A percentile compares a stretch with the other conserved stretches of the same genome.
phyloP scores from a whole-genome alignment of 2,888 invertebrate species.

The Ennomos fuscantarius region DNA sequence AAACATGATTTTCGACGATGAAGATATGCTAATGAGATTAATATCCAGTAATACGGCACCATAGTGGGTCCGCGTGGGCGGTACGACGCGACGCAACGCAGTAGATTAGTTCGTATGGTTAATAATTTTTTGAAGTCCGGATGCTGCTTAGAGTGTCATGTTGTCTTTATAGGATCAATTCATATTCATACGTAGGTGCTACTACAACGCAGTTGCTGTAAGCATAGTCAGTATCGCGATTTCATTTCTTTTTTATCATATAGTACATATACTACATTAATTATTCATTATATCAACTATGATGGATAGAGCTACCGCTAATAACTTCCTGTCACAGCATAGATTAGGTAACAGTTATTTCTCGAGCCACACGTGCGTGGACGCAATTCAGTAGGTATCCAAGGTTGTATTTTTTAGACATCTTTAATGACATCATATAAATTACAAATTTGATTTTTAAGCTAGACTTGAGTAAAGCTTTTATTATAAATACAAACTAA shows the following conservation, averaged over 20 bases:
- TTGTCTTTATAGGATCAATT: background rate
- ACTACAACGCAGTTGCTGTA: slow-evolving; percentile 1
- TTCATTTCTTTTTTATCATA: background rate
- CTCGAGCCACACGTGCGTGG: background rate
- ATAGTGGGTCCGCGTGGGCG: slow-evolving; percentile 24
- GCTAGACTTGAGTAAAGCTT: too few species aligned
- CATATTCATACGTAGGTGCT: slow-evolving; percentile 22
- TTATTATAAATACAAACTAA: background rate
- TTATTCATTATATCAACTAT: slow-evolving; percentile 14
- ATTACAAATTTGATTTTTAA: too few species aligned
- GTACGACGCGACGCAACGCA: slow-evolving; percentile 12
- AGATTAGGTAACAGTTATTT: slow-evolving; percentile 12
- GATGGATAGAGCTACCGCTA: slow-evolving; percentile 19
- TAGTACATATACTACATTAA: too few species aligned
- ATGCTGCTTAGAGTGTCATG: too few species aligned
- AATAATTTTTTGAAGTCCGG: too few species aligned
- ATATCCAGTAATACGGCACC: slow-evolving; percentile 22
- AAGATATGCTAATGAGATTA: slow-evolving; percentile 23
- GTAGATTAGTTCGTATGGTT: slow-evolving; percentile 2
- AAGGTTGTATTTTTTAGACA: too few species aligned
- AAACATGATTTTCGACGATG: slow-evolving; percentile 20
- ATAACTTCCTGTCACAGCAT: slow-evolving; percentile 18
- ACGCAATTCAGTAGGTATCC: too few species aligned
- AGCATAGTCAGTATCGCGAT: slow-evolving; percentile 15
- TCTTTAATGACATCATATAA: too few species aligned